Evolutionary conservation across 2,888 invertebrate genomes (phyloP), one percentile per base, ranked within the genome.

Genomic region (Dryadula phaetusa): DNA sequence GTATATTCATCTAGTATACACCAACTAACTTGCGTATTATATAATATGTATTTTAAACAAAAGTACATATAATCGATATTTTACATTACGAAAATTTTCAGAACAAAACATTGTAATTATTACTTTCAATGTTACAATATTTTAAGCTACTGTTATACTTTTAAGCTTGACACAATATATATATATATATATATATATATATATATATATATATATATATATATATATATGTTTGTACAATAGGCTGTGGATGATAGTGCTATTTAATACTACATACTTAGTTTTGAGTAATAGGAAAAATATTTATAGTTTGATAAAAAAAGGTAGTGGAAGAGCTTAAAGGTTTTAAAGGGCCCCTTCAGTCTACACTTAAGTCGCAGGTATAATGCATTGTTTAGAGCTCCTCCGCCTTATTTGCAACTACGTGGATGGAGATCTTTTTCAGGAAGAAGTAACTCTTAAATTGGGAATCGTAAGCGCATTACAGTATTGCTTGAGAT

Each of bases 1-100:
- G 91, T 92, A 90, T 89, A 90, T 81, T 87, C 83, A 82, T 84
- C 90, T 92, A 92, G 76, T 87, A 85, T 90, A 92, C 91, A 91
- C 85, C 86, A 79, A 78, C 90, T 92, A 92, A 83, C 82, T 85
- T 82, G 86, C 88, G 82, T 83, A 83, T 76, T 79, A 82, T 77
- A 81, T 79, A 54, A 32, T 42, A 53, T 54, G 40, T 10, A 22
- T 22, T 16, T 42, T 42, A 16, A 47, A 0, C n/a, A 6, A 49
- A 49, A 25, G 22, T 25, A 25, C 10, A 28, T 0, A 28, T n/a
- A 49, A 49, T 28, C 1, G 10, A 49, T 49, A 52, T 52, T 52
- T 28, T 52, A 52, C 52, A 28, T n/a, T 10, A 10, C 4, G 28
- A 16, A 32, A 28, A 3, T 7, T 44, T 0, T 52, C 4, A 10